phyloP scores from a whole-genome alignment of 1,140 invertebrate species.

The Drosophila kepulauana region DNA sequence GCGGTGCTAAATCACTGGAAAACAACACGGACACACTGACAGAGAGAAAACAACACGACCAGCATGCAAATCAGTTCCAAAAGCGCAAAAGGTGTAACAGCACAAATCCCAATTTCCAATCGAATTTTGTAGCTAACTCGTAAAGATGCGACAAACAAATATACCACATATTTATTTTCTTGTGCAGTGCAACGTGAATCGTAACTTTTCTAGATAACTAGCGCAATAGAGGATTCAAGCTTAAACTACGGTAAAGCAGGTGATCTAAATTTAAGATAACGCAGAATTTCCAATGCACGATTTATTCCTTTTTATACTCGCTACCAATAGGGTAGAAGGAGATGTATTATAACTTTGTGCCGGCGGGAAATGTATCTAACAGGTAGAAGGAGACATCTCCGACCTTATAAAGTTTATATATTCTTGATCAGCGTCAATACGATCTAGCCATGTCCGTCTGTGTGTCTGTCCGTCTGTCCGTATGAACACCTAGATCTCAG shows the following conservation, averaged over 20 bases:
- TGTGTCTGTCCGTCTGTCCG: too few species aligned
- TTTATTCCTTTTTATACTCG: too few species aligned
- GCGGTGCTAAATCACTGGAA: constrained; percentile 72
- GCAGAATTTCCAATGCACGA: too few species aligned
- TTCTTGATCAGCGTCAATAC: too few species aligned
- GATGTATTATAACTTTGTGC: too few species aligned
- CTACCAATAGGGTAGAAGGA: too few species aligned
- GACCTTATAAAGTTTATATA: too few species aligned
- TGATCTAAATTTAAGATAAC: too few species aligned
- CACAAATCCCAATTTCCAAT: constrained; percentile 59
- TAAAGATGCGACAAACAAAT: constrained; percentile 30
- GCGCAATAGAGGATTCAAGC: neutral
- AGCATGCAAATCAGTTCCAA: constrained; percentile 67
- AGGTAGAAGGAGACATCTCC: too few species aligned
- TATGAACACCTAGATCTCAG: too few species aligned
- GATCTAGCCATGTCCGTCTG: too few species aligned
- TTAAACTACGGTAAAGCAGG: neutral
- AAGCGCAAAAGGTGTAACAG: constrained; percentile 59
- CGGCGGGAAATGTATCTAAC: too few species aligned
- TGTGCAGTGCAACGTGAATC: neutral
- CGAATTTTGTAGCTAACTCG: constrained; percentile 40
- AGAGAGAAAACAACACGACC: constrained; percentile 11
- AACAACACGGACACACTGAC: constrained; percentile 48
- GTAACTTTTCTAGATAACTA: neutral
- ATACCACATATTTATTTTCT: constrained; percentile 3